Evolutionary conservation across 1,140 invertebrate genomes (phyloP).

Genomic region (Heliconius nattereri): DNA sequence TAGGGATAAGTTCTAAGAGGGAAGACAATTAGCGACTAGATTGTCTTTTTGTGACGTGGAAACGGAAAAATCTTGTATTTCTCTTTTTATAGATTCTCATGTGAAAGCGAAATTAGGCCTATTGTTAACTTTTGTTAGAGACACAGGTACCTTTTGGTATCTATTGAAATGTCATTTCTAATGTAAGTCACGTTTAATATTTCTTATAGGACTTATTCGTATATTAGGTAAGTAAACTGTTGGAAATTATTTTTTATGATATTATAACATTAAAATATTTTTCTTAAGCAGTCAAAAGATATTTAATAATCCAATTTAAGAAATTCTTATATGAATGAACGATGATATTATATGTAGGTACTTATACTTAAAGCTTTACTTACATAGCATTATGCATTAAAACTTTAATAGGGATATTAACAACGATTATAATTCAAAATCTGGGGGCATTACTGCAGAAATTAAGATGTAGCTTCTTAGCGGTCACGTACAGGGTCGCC

Average conservation of each 20-base stretch:
- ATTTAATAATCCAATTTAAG: neutral
- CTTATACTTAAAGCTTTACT: slow-evolving; percentile 8
- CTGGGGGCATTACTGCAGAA: slow-evolving; percentile 64
- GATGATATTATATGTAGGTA: neutral
- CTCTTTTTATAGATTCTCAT: neutral
- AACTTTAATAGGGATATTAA: slow-evolving; percentile 45
- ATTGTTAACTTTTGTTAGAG: neutral
- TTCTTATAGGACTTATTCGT: slow-evolving; percentile 16
- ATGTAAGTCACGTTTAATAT: slow-evolving; percentile 53
- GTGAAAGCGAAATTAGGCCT: neutral
- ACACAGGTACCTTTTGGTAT: neutral
- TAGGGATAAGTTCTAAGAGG: neutral
- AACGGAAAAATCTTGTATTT: neutral
- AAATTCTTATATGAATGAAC: neutral
- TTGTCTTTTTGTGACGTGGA: neutral
- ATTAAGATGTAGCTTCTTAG: slow-evolving; percentile 70
- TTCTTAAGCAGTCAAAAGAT: too few species aligned
- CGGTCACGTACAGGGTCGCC: slow-evolving; percentile 74
- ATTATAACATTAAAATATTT: too few species aligned
- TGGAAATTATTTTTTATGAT: too few species aligned
- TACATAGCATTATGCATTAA: neutral
- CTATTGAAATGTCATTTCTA: slow-evolving; percentile 38
- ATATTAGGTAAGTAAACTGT: neutral
- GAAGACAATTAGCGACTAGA: neutral
- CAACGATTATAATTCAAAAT: slow-evolving; percentile 66